Evolutionary conservation across 2,113 vertebrate species (phyloP), one percentile per base, ranked within the genome.

Genomic region (Atlantisia rogersi): DNA sequence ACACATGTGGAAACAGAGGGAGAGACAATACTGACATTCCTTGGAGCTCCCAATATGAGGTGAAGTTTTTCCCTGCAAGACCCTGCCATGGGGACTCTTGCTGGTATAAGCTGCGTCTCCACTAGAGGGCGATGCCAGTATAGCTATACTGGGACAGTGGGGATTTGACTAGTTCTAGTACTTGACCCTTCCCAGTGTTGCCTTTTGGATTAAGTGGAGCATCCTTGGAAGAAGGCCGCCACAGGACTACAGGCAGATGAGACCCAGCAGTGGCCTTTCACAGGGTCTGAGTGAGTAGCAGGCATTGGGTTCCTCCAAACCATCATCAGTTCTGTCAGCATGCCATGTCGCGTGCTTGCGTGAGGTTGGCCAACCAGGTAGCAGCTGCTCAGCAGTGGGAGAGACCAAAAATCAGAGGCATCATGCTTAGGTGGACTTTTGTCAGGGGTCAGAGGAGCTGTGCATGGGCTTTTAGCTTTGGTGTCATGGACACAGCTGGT

Each of bases 61-160:
- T 62, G 67, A 19, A 2, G 4, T 35, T 91, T 84, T 56, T 64
- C 26, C 19, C 26, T 6, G 4, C 4, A 8, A 39, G 55, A 70
- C 31, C 29, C 40, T 74, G 12, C 21, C 32, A 39, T 32, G 50
- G 35, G 52, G 56, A 59, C 56, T 76, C 10, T 63, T 39, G 12
- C 20, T 78, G 64, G 10, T 63, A 4, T 64, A 42, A 88, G 42
- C 60, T 29, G 29, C 15, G 0, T 78, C 94, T 91, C 92, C 92
- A 75, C 94, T 91, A 94, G 91, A 95, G 80, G 91, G 91, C 26
- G 48, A 11, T 91, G 69, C 83, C 89, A 71, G 22, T 94, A 78
- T 76, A 81, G 32, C 28, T 81, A 13, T 21, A 56, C 39, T 6
- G 55, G 46, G 7, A 74, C 83, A 37, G 21, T 9, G 46, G n/a